Evolutionary conservation across 2,113 vertebrate genomes (phyloP).

Genomic region (Elgaria multicarinata): DNA sequence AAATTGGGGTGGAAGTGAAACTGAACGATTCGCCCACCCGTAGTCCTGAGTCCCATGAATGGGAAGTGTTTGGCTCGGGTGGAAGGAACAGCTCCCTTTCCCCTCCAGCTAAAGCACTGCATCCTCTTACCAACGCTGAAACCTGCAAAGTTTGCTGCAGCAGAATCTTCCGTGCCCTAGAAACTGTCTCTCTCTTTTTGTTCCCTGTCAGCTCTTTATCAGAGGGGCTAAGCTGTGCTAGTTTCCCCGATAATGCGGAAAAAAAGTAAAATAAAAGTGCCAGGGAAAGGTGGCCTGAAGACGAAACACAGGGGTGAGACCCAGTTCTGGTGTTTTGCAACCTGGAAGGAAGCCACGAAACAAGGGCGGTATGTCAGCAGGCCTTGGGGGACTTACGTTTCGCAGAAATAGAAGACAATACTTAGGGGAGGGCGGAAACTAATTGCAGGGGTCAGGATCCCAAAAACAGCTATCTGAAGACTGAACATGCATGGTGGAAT

Average conservation of each 20-base stretch:
- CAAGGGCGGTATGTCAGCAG: too few species aligned
- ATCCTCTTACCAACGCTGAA: neutral
- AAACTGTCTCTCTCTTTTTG: neutral
- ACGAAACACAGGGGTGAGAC: neutral
- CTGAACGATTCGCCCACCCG: too few species aligned
- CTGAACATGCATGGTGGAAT: too few species aligned
- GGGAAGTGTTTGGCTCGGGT: neutral
- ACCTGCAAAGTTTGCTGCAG: neutral
- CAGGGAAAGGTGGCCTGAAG: neutral
- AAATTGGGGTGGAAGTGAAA: too few species aligned
- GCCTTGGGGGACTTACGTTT: too few species aligned
- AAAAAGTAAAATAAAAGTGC: neutral
- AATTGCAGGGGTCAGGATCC: too few species aligned
- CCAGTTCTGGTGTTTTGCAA: neutral
- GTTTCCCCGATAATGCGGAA: neutral
- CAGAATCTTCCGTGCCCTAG: neutral
- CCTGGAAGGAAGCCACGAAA: neutral
- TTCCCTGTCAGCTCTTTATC: conserved; percentile 5
- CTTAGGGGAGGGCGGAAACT: too few species aligned
- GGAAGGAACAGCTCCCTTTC: too few species aligned
- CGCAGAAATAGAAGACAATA: too few species aligned
- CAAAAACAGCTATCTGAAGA: too few species aligned
- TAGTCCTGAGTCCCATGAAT: neutral
- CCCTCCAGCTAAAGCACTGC: neutral
- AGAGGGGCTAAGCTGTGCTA: neutral